Evolutionary conservation across 1,140 invertebrate species (phyloP), one percentile per base, ranked within the genome.

Genomic region (Himalopsyche phryganea): DNA sequence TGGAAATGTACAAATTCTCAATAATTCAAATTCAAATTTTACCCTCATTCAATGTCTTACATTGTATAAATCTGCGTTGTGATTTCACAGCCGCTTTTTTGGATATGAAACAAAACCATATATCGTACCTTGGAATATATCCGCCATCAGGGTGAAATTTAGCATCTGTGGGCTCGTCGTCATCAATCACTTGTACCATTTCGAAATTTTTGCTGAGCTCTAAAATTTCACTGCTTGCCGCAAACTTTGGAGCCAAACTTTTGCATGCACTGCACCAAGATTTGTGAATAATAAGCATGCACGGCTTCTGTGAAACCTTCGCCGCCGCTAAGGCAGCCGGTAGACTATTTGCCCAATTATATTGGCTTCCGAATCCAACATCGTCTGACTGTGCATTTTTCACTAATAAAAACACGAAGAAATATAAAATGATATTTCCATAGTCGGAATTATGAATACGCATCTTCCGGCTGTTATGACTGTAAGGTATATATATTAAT

Each of bases 221-320:
- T 58, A 74, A 69, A 32, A 85, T 81, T 47, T 80, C 77, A n/a
- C 68, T 55, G 2, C 80, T 83, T 44, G 65, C 70, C 0, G 76
- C 75, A 63, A 85, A 81, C 56, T 80, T 78, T 0, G 81, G 80
- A 63, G 80, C 82, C 52, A 85, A 69, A 69, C 80, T 78, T 71
- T 80, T 81, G 67, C 83, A 85, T 9, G 82, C 81, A 7, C 79
- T 75, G 69, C 83, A 85, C 82, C 82, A 84, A 1, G 80, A 78
- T 64, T 85, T 84, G 68, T 85, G 83, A 18, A 85, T 81, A 6
- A 85, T 73, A 2, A 84, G 66, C 81, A 85, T 82, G 0, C 83
- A 48, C 9, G 82, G 82, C 61, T 81, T 83, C 28, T 76, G 73
- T 28, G 77, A 74, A 55, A 68, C 55, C 51, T 72, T 70, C 1